Evolutionary conservation across 2,888 invertebrate species (phyloP).

Genomic region (Lycophotia porphyrea): DNA sequence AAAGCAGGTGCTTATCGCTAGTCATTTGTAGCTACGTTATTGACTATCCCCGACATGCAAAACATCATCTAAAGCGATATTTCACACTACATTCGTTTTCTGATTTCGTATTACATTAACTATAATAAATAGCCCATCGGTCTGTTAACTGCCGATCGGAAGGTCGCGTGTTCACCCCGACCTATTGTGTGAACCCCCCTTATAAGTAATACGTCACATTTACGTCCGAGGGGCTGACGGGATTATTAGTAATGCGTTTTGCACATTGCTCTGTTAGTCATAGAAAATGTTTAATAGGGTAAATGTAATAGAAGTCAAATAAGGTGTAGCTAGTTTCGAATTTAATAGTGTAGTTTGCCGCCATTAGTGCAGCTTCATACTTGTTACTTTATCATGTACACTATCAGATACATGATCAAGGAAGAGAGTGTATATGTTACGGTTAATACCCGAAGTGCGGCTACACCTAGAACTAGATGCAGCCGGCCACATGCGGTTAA

Average conservation of each 20-base stretch:
- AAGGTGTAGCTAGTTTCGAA: slow-evolving; percentile 6
- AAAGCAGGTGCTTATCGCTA: background rate
- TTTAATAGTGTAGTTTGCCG: background rate
- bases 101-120: slow-evolving; percentile 33
- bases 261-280: slow-evolving; percentile 48
- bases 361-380: background rate
- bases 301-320: slow-evolving; percentile 28
- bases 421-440: background rate
- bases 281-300: slow-evolving; percentile 24
- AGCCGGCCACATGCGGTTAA: too few species aligned
- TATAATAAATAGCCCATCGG: slow-evolving; percentile 26
- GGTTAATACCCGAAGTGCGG: too few species aligned
- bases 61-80: background rate
- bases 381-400: too few species aligned
- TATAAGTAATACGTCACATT: slow-evolving; percentile 54
- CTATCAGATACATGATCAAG: background rate
- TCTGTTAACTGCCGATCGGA: slow-evolving; percentile 36
- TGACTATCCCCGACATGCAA: background rate
- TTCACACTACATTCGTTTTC: slow-evolving; percentile 9
- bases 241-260: slow-evolving; percentile 59
- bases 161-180: slow-evolving; percentile 53
- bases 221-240: slow-evolving; percentile 49
- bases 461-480: too few species aligned
- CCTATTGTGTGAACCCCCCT: slow-evolving; percentile 55
- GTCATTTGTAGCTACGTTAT: background rate